phyloP scores from a whole-genome alignment of 2,888 invertebrate genomes.

The Plemyria rubiginata region DNA sequence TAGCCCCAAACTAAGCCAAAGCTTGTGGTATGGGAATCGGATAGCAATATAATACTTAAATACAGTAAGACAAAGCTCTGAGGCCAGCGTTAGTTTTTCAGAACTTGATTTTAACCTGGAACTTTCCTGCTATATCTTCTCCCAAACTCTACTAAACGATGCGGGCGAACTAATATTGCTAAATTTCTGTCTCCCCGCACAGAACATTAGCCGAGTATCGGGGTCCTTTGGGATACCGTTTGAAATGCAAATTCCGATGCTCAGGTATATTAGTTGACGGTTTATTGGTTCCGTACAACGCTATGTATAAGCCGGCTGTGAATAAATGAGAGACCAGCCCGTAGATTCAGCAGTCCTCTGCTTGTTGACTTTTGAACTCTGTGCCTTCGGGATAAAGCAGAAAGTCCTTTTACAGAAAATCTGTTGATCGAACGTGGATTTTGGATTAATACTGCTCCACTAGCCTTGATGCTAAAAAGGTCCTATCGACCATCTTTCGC shows the following conservation, averaged over 20 bases:
- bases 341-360: slow-evolving; percentile 11
- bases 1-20: too few relatives aligned
- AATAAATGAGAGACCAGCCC: slow-evolving; percentile 35
- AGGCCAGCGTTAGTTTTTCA: neutral
- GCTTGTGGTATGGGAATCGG: too few relatives aligned
- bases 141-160: slow-evolving; percentile 46
- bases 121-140: slow-evolving; percentile 19
- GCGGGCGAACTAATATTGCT: slow-evolving; percentile 62
- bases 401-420: slow-evolving; percentile 15
- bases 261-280: slow-evolving; percentile 71
- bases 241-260: slow-evolving; percentile 77
- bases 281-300: slow-evolving; percentile 67
- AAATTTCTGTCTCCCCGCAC: slow-evolving; percentile 61
- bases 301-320: slow-evolving; percentile 41
- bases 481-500: slow-evolving; percentile 25
- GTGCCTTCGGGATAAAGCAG: slow-evolving; percentile 16
- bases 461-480: slow-evolving; percentile 31
- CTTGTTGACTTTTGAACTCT: slow-evolving; percentile 12
- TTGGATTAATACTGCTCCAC: slow-evolving; percentile 34
- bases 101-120: neutral
- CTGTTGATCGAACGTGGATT: slow-evolving; percentile 27
- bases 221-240: slow-evolving; percentile 57
- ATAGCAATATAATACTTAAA: too few relatives aligned
- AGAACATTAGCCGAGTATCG: slow-evolving; percentile 56
- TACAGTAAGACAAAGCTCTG: too few relatives aligned